Percentiles rank a stretch among this genome's conserved stretches.
Evolutionary conservation across 2,888 invertebrate species (phyloP).

Genomic region (Drosophila ochracea): DNA sequence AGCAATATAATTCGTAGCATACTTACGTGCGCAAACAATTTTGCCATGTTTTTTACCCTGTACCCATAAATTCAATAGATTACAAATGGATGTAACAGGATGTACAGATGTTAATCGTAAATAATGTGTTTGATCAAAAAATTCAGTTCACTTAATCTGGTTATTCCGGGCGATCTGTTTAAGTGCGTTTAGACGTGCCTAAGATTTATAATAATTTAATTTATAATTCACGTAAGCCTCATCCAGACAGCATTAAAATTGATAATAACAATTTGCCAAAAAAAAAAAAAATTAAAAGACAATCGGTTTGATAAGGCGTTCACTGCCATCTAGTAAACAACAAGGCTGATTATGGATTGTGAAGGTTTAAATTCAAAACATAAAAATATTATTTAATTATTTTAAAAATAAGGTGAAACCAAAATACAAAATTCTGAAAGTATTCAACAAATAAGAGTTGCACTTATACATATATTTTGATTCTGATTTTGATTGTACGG

Average conservation of each 20-base stretch:
- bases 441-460: not conserved
- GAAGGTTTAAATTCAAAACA: not conserved
- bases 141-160: not conserved
- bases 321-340: not conserved
- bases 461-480: not conserved
- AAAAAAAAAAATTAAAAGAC: not conserved
- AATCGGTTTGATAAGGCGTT: not conserved
- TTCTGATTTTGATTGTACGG: not conserved
- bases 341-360: not conserved
- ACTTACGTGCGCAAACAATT: conserved; percentile 71
- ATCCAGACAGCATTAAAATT: not conserved
- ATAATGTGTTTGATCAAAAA: not conserved
- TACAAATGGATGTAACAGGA: not conserved
- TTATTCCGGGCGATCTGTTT: not conserved
- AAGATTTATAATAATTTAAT: not conserved
- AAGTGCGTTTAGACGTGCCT: not conserved
- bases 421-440: not conserved
- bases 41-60: conserved; percentile 34
- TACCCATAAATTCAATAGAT: not conserved
- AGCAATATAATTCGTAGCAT: conserved; percentile 75
- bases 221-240: not conserved
- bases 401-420: rapidly evolving
- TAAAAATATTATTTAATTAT: not conserved
- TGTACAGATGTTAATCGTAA: not conserved
- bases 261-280: not conserved